Conservation (phyloP, 2,113 vertebrate genomes). For the Notothenia coriiceps region DNA sequence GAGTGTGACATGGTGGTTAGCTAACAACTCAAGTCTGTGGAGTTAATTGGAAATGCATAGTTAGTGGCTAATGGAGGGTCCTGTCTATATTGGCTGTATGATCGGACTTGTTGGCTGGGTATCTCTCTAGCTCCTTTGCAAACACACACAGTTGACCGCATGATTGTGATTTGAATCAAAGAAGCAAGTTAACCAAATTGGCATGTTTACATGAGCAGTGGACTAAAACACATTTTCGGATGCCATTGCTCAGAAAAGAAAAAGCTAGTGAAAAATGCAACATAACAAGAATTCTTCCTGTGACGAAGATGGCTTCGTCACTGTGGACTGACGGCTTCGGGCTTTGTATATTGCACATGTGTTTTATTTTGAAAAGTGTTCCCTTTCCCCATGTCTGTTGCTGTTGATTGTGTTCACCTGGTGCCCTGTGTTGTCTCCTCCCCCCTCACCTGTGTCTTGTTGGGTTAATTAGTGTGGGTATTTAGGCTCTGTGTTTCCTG, state of each 20-base stretch:
- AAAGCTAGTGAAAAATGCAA: slow-evolving; percentile 8
- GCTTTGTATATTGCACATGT: no score
- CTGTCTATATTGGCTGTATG: slow-evolving; percentile 58
- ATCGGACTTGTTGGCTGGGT: slow-evolving; percentile 35
- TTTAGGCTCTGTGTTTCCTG: no score
- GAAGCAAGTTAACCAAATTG: slow-evolving; percentile 42
- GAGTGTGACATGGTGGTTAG: slow-evolving; percentile 22
- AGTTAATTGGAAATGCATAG: slow-evolving; percentile 60
- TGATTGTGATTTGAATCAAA: slow-evolving; percentile 47
- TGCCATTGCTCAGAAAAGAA: slow-evolving; percentile 40
- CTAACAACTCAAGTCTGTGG: slow-evolving; percentile 34
- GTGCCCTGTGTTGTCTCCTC: no score
- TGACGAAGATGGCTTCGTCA: no score
- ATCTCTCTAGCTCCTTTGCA: slow-evolving; percentile 14
- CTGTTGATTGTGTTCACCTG: no score
- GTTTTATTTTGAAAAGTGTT: no score
- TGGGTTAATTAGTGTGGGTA: no score
- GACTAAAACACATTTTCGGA: slow-evolving; percentile 33
- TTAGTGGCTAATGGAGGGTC: slow-evolving; percentile 63
- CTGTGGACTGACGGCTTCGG: no score
- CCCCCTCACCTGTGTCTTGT: no score
- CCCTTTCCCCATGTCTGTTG: no score
- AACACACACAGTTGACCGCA: slow-evolving; percentile 50
- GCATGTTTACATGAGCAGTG: slow-evolving; percentile 40
- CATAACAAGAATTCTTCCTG: slow-evolving; percentile 8